Percentiles rank a stretch among this genome's conserved stretches.
Conservation (phyloP, 2,113 vertebrate genomes). For the Ochotona curzoniae region DNA sequence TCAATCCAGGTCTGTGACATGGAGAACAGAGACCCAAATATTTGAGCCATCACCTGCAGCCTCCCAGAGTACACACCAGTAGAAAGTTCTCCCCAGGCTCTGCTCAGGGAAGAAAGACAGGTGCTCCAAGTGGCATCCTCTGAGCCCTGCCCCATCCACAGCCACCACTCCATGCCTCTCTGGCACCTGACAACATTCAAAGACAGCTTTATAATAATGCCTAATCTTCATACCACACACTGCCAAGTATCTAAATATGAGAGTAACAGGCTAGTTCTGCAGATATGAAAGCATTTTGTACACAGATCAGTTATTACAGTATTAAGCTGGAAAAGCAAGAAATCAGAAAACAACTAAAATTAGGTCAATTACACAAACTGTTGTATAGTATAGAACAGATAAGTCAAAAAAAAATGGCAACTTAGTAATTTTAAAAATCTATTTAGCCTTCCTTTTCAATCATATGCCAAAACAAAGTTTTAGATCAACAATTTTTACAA, state of each 20-base stretch:
- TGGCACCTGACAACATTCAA: background rate
- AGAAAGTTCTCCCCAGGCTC: too few relatives aligned
- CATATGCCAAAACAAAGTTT: background rate
- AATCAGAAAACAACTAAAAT: background rate
- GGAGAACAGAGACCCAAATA: too few relatives aligned
- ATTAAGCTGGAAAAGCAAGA: background rate
- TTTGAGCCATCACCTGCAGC: too few relatives aligned
- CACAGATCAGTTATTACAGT: background rate
- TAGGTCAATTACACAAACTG: background rate
- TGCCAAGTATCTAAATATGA: background rate
- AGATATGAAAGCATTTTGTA: background rate
- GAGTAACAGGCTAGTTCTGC: background rate
- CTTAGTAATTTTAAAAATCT: background rate
- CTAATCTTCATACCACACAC: background rate
- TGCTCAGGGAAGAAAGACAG: too few relatives aligned
- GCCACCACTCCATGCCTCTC: background rate
- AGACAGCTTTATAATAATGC: background rate
- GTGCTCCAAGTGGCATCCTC: too few relatives aligned
- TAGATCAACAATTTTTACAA: background rate
- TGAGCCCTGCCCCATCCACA: background rate
- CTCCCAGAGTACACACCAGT: too few relatives aligned
- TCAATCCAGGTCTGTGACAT: too few relatives aligned
- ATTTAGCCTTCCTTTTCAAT: constrained; percentile 49
- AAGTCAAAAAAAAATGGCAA: constrained; percentile 1
- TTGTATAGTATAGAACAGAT: background rate